Conservation (phyloP, 2,797 vertebrate species). For the Pyrocephalus nanus region DNA sequence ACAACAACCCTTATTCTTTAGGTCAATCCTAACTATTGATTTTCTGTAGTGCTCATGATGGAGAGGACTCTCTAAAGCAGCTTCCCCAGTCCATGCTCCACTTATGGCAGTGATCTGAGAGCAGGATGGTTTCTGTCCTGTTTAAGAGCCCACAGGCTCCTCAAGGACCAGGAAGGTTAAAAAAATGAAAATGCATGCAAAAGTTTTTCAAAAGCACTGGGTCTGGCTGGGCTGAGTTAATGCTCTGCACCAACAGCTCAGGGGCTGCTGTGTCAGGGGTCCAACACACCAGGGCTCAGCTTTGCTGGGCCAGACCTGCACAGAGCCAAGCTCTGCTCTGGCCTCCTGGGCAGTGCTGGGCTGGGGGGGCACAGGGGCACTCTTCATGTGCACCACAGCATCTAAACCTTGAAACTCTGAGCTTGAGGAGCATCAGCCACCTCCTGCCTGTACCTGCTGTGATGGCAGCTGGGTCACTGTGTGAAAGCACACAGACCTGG, state of each 20-base stretch:
- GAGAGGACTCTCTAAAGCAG: background rate
- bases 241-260: fast-evolving
- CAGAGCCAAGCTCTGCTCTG: background rate
- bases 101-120: background rate
- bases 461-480: background rate
- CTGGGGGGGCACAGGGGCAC: background rate
- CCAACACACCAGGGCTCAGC: background rate
- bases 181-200: background rate
- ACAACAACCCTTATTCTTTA: background rate
- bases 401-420: background rate
- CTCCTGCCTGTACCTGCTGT: background rate
- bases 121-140: background rate
- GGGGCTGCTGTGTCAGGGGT: background rate
- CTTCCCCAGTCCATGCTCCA: background rate
- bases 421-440: background rate
- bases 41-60: background rate
- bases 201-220: background rate
- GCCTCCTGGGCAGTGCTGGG: background rate
- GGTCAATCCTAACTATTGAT: background rate
- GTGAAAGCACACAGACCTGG: background rate
- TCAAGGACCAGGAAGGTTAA: background rate
- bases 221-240: background rate
- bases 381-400: background rate
- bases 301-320: background rate
- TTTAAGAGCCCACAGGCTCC: background rate